phyloP scores from a whole-genome alignment of 2,113 vertebrate species.

The Patagioenas fasciata region DNA sequence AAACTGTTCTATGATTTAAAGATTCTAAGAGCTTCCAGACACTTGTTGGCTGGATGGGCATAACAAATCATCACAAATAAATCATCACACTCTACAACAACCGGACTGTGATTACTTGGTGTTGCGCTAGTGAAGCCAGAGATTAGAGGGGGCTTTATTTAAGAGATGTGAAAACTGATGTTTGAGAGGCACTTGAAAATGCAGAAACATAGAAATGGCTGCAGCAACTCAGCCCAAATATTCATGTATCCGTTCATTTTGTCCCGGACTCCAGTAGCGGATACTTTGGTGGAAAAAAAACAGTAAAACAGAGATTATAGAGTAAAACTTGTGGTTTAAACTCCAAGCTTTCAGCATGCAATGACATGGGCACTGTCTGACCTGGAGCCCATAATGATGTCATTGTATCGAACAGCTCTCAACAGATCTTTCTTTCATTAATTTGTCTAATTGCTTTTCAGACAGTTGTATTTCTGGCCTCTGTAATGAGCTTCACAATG shows the following conservation, averaged over 20 bases:
- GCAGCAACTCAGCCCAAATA: background rate
- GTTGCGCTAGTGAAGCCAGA: background rate
- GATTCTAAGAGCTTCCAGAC: background rate
- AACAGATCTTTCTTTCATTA: slow-evolving; percentile 54
- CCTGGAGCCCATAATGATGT: slow-evolving; percentile 10
- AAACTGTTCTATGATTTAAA: no score
- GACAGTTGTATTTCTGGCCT: slow-evolving; percentile 26
- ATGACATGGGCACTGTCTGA: background rate
- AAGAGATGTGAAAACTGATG: background rate
- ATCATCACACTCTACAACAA: background rate
- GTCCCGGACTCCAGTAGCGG: background rate
- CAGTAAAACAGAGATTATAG: background rate
- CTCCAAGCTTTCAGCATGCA: background rate
- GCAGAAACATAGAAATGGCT: background rate
- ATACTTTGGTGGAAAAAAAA: background rate
- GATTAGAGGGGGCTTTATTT: background rate
- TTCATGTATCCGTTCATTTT: fast-evolving
- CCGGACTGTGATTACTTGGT: background rate
- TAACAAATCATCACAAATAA: background rate
- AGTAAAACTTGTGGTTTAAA: background rate
- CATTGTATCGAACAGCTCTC: slow-evolving; percentile 18
- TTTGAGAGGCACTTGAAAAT: background rate
- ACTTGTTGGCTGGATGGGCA: background rate
- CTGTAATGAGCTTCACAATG: background rate
- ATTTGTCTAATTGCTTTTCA: slow-evolving; percentile 63